Conservation (phyloP, 2,797 vertebrate genomes). For the Hyperoplus lanceolatus region DNA sequence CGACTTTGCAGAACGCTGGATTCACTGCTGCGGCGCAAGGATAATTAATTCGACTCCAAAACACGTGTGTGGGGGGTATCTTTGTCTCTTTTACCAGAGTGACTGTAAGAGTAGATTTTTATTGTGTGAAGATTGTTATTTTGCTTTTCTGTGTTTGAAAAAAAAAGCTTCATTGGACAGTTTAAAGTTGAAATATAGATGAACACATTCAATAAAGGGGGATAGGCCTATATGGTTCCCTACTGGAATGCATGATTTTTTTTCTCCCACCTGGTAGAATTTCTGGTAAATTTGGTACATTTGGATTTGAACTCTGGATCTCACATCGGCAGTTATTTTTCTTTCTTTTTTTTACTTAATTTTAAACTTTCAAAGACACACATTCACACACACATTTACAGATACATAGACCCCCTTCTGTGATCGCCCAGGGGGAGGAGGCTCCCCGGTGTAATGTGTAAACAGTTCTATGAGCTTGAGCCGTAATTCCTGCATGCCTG, state of each 20-base stretch:
- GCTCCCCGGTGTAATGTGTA: constrained; percentile 52
- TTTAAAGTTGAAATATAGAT: background rate
- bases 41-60: background rate
- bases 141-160: too few species aligned
- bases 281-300: background rate
- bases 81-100: background rate
- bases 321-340: background rate
- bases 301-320: constrained; percentile 6
- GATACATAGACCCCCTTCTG: constrained; percentile 4
- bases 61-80: background rate
- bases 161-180: background rate
- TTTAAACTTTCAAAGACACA: constrained; percentile 37
- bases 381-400: background rate
- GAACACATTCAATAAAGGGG: background rate
- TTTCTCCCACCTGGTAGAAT: too few species aligned
- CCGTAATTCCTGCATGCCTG: constrained; percentile 66
- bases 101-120: background rate
- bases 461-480: constrained; percentile 63
- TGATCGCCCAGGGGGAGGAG: constrained; percentile 7
- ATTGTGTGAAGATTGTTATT: background rate
- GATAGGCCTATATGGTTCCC: too few species aligned
- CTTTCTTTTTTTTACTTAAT: background rate
- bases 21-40: background rate
- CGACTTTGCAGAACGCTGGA: constrained; percentile 30
- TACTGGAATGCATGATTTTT: background rate